Evolutionary conservation across 1,140 invertebrate genomes (phyloP).

Genomic region (Neodiprion pinetum): DNA sequence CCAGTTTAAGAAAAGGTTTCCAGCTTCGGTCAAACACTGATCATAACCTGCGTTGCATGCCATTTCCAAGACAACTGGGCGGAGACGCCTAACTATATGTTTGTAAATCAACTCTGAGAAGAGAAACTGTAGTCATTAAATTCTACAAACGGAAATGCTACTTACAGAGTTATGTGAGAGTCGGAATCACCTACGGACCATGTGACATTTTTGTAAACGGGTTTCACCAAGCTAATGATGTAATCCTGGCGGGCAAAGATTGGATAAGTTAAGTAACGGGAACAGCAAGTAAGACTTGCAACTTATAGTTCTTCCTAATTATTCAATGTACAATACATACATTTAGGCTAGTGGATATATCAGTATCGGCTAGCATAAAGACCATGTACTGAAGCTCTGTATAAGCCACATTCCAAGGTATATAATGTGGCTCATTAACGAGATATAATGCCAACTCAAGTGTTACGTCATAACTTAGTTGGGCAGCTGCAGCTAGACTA

Average conservation of each 20-base stretch:
- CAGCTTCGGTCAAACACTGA: conserved; percentile 66
- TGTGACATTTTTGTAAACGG: conserved; percentile 61
- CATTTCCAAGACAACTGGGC: conserved; percentile 65
- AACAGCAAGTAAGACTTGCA: background rate
- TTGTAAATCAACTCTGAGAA: conserved; percentile 31
- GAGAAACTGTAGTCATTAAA: conserved; percentile 11
- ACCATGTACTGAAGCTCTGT: conserved; percentile 64
- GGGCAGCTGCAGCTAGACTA: conserved; percentile 74
- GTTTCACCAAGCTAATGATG: conserved; percentile 60
- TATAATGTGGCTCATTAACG: conserved; percentile 69
- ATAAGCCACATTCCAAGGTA: conserved; percentile 76
- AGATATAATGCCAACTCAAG: conserved; percentile 75
- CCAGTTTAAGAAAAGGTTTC: conserved; percentile 67
- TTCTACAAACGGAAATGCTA: conserved; percentile 25
- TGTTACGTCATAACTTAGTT: conserved; percentile 70
- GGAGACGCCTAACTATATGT: conserved; percentile 60
- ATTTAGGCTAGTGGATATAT: conserved; percentile 66
- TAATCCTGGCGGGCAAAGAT: conserved; percentile 51
- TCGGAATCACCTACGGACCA: conserved; percentile 66
- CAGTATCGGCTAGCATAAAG: conserved; percentile 66
- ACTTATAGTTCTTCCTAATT: conserved; percentile 7
- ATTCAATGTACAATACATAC: conserved; percentile 49
- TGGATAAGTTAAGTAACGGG: too few relatives aligned
- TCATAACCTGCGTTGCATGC: conserved; percentile 67
- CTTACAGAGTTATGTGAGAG: conserved; percentile 67